phyloP scores from a whole-genome alignment of 2,888 invertebrate genomes.

The Cryptus viduatorius region DNA sequence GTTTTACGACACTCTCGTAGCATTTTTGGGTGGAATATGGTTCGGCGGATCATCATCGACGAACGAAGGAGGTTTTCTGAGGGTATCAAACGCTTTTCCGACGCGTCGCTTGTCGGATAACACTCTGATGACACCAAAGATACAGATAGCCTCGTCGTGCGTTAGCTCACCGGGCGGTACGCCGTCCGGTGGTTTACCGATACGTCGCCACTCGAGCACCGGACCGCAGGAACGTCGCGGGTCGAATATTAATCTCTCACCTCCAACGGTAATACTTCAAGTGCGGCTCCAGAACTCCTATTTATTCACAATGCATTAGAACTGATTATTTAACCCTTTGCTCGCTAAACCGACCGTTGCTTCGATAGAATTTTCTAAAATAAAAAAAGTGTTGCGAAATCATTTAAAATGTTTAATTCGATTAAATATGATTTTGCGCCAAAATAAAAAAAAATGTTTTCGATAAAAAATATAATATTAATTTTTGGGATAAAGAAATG shows the following conservation, averaged over 20 bases:
- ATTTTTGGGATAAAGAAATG: not conserved
- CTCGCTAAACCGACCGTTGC: not conserved
- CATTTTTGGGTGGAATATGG: conserved; percentile 92
- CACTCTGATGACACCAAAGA: conserved; percentile 95
- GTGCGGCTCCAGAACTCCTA: conserved; percentile 50
- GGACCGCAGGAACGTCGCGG: conserved; percentile 95
- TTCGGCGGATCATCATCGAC: conserved; percentile 93
- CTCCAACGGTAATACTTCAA: conserved; percentile 91
- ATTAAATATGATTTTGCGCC: too few relatives aligned
- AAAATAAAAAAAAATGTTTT: too few relatives aligned
- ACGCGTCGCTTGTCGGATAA: conserved; percentile 96
- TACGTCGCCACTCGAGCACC: conserved; percentile 95
- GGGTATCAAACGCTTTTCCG: conserved; percentile 92
- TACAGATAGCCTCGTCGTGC: conserved; percentile 94
- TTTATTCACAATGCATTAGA: conserved; percentile 13
- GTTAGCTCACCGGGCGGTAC: conserved; percentile 91
- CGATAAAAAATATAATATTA: too few relatives aligned
- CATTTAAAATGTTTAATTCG: too few relatives aligned
- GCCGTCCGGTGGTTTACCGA: conserved; percentile 92
- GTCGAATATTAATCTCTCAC: conserved; percentile 94
- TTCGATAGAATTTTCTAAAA: too few relatives aligned
- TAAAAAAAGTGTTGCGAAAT: too few relatives aligned
- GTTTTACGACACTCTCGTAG: conserved; percentile 81
- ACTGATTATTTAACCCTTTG: conserved; percentile 16
- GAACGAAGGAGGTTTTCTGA: conserved; percentile 91